Evolutionary conservation across 2,888 invertebrate genomes (phyloP).

Genomic region (Phyllotreta cruciferae): DNA sequence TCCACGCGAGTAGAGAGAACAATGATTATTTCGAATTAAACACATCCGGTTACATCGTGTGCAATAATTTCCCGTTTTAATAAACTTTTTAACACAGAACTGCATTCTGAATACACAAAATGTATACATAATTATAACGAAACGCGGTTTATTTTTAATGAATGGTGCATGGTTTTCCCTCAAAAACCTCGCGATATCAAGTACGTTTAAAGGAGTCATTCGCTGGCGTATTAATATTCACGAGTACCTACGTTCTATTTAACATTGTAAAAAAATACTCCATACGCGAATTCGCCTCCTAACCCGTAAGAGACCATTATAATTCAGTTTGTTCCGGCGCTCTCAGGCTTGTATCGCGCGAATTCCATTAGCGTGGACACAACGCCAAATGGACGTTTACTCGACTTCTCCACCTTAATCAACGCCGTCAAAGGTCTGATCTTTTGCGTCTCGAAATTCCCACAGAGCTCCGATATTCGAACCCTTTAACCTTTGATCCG

Average conservation of each 20-base stretch:
- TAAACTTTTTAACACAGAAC: constrained; percentile 15
- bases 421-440: constrained; percentile 2
- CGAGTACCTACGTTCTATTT: constrained; percentile 2
- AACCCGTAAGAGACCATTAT: background rate
- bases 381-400: no score
- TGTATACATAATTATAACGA: constrained; percentile 12
- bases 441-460: background rate
- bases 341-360: no score
- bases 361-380: no score
- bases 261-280: background rate
- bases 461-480: background rate
- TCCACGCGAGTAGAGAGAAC: no score
- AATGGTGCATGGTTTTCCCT: constrained; percentile 9
- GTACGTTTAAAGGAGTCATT: constrained; percentile 15
- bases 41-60: background rate
- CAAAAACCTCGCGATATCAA: constrained; percentile 4
- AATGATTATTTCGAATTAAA: no score
- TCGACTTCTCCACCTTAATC: background rate
- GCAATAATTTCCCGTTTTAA: constrained; percentile 8
- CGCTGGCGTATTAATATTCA: constrained; percentile 20
- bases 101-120: constrained; percentile 11
- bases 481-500: constrained; percentile 9
- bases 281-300: no score
- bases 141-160: constrained; percentile 24
- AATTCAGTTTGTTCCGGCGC: background rate